Conservation (phyloP, 2,113 vertebrate species). For the Ceratotherium simum region DNA sequence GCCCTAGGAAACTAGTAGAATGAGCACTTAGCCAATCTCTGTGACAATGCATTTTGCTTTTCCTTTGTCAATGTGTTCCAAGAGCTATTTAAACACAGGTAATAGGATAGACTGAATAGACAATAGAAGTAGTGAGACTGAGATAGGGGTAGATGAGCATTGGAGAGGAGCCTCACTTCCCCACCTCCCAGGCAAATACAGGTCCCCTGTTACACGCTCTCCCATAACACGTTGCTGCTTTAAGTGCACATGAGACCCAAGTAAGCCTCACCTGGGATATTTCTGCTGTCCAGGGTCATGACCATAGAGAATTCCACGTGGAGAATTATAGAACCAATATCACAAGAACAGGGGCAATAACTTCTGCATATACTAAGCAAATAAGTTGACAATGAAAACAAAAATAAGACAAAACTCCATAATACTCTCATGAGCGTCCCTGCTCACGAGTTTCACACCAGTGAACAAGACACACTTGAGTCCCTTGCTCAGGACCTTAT, state of each 20-base stretch:
- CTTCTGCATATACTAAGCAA: neutral
- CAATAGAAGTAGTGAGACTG: rapidly evolving
- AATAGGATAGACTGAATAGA: neutral
- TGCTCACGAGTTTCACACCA: neutral
- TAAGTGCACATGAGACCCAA: neutral
- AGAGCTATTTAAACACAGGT: neutral
- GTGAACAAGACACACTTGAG: neutral
- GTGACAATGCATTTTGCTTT: neutral
- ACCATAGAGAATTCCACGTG: neutral
- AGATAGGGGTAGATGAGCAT: neutral
- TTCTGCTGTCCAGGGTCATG: neutral
- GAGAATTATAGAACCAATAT: neutral
- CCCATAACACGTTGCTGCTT: neutral
- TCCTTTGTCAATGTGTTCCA: neutral
- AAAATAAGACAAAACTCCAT: neutral
- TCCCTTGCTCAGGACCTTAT: neutral
- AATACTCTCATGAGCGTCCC: neutral
- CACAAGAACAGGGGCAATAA: neutral
- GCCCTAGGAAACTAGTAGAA: neutral
- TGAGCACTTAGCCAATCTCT: neutral
- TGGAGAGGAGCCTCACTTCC: neutral
- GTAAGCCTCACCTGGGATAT: neutral
- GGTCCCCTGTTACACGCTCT: neutral
- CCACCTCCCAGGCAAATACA: neutral
- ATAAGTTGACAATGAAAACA: neutral